A percentile compares a stretch with the other conserved stretches of the same genome.
Conservation (phyloP, 1,140 invertebrate species). For the Bombus breviceps region DNA sequence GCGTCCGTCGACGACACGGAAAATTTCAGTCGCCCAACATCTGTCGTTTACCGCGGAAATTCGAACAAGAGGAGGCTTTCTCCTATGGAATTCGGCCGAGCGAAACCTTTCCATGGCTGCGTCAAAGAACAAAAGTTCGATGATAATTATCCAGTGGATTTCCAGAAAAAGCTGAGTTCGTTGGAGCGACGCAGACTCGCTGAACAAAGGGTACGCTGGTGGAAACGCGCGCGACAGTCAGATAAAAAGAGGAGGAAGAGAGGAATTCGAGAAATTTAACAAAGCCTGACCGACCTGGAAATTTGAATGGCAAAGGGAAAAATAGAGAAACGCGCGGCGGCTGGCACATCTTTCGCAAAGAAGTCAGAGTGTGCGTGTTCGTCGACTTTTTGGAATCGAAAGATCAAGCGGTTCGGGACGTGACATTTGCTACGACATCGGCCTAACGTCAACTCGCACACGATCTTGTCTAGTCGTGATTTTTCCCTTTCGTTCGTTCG, state of each 20-base stretch:
- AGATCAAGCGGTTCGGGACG: too few species aligned
- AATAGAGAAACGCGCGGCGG: not conserved
- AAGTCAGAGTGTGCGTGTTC: not conserved
- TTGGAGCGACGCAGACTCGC: too few species aligned
- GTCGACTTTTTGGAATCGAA: not conserved
- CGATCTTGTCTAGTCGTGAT: not conserved
- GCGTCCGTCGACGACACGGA: not conserved
- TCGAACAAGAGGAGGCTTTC: too few species aligned
- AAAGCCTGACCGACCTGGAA: conserved; percentile 1
- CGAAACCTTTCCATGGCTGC: too few species aligned
- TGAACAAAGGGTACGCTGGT: conserved; percentile 2
- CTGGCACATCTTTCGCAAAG: not conserved
- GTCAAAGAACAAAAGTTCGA: conserved; percentile 30
- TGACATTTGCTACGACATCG: conserved; percentile 16
- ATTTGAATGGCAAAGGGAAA: conserved; percentile 30
- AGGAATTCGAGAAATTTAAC: conserved; percentile 23
- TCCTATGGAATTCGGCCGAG: too few species aligned
- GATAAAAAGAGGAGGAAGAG: not conserved
- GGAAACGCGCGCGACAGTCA: not conserved
- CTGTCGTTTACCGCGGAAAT: too few species aligned
- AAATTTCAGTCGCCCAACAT: not conserved
- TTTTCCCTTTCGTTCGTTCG: not conserved
- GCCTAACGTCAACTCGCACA: conserved; percentile 21
- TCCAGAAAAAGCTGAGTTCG: not conserved
- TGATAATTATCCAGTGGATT: conserved; percentile 39